Evolutionary conservation across 35 echinoderm and acorn worm species (phyloP).

Genomic region (Lytechinus pictus): DNA sequence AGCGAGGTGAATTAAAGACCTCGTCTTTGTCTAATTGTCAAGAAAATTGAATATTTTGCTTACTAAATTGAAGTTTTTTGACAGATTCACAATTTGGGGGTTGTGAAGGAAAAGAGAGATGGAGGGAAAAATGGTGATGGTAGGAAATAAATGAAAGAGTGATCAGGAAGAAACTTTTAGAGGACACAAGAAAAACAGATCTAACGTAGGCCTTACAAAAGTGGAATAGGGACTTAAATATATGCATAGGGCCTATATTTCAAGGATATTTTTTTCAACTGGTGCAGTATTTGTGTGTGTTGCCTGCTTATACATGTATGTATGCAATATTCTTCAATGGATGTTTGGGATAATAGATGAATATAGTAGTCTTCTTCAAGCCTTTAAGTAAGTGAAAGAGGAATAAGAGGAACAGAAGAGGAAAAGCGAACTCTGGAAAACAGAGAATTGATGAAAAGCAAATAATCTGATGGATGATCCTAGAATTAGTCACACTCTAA

Average conservation of each 20-base stretch:
- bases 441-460: slow-evolving; percentile 54
- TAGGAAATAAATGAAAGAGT: background rate
- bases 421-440: slow-evolving; percentile 42
- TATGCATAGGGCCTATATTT: background rate
- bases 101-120: background rate
- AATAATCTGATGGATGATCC: slow-evolving; percentile 34
- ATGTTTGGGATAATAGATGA: background rate
- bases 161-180: background rate
- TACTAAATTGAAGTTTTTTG: background rate
- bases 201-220: background rate
- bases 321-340: background rate
- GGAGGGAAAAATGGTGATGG: background rate
- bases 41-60: background rate
- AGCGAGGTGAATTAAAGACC: background rate
- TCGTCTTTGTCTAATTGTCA: background rate
- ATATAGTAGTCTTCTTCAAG: background rate
- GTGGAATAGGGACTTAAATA: too few species aligned
- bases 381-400: slow-evolving; percentile 40
- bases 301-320: background rate
- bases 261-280: background rate
- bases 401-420: slow-evolving; percentile 17
- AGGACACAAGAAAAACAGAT: background rate
- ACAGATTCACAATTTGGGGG: background rate
- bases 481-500: slow-evolving; percentile 47
- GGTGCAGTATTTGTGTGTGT: background rate